Base-by-base conservation (phyloP, 2,797 vertebrate genomes). In the Characodon lateralis region DNA sequence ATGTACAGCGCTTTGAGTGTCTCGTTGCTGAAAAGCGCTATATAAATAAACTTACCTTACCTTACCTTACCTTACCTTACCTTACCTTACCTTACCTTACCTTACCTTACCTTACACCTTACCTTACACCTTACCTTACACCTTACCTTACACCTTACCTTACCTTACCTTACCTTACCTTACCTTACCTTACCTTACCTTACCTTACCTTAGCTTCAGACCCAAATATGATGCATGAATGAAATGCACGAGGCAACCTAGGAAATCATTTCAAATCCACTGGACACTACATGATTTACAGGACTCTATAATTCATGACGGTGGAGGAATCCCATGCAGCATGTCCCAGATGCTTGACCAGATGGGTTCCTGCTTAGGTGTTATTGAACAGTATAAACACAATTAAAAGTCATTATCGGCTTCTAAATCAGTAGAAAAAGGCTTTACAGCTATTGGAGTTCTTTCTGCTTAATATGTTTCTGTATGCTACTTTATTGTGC, bases 301-400 rank as follows among this genome's bases (percentile, higher is more conserved):
- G 18, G 18, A 16, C 13, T 73, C 20, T 22, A 16, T 61, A 70
- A 84, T 80, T 82, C 68, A 75, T 80, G 14, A 39, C 35, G n/a
- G 59, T 41, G 28, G 20, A 72, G 77, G 18, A 76, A 78, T 28
- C 73, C 63, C 2, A 5, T 66, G 63, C 39, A 39, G 63, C 63
- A 78, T 73, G 31, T 31, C 24, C 77, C 84, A 80, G 83, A 66
- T 81, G 81, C 75, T 35, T 26, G 5, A 61, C n/a, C 81, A 86
- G 77, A 72, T 83, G 82, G 48, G 3, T 73, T 78, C 69, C 7
- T 28, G 31, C 65, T 22, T 26, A 76, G 72, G 31, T 72, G 35
- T 16, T 56, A 46, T 61, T 53, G 48, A 9, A 63, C 28, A 8
- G 59, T 7, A 35, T 20, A 71, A 71, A 31, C 50, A 71, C 70